Conservation (phyloP, 2,113 vertebrate species). For the Eurystomus gularis region DNA sequence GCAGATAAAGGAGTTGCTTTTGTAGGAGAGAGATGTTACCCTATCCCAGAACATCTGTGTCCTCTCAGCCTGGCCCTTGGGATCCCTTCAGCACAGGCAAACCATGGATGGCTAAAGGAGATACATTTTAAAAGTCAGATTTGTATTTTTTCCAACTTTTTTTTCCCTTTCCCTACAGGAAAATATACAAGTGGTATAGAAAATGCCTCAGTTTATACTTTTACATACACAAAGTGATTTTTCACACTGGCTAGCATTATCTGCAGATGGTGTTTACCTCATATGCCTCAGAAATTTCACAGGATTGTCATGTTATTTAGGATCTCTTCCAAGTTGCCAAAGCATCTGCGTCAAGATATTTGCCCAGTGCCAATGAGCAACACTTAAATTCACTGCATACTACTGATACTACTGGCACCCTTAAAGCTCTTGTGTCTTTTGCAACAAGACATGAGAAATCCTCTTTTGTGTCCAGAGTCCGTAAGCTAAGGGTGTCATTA, state of each 20-base stretch:
- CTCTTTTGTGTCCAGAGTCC: background rate
- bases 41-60: background rate
- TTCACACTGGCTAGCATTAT: background rate
- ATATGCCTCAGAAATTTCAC: conserved; percentile 10
- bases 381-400: background rate
- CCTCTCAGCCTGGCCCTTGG: background rate
- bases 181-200: background rate
- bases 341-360: background rate
- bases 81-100: background rate
- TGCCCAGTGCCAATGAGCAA: background rate
- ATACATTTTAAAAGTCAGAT: background rate
- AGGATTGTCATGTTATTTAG: background rate
- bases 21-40: background rate
- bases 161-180: background rate
- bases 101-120: background rate
- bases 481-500: background rate
- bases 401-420: background rate
- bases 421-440: background rate
- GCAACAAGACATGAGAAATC: background rate
- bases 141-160: background rate
- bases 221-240: background rate
- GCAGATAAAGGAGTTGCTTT: background rate
- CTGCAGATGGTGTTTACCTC: background rate
- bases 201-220: background rate
- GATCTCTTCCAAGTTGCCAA: background rate